Base-by-base conservation (phyloP, 2,888 invertebrate genomes). In the Arrhopalites spinosus region DNA sequence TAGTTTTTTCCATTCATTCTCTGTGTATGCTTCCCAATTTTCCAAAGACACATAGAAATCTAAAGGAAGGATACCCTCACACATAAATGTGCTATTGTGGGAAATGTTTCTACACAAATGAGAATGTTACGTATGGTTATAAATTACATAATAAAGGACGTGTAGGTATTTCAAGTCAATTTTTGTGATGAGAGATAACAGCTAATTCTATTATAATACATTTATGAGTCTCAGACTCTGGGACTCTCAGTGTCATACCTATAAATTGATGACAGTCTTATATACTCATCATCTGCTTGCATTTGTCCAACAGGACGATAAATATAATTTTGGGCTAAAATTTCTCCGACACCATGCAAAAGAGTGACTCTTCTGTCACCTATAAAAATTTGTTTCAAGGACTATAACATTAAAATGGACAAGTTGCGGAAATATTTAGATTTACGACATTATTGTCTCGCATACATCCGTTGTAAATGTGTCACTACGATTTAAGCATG, bases 1-100 rank as follows among this genome's bases (percentile, higher is more conserved):
- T 17, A 83, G 67, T 15, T 71, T 72, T 8, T 80, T 77, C 64
- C 76, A 81, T 25, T 81, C 79, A 0, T 45, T 63, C 20, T 80
- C 79, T 1, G 82, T 76, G 75, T 83, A 82, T 8, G 83, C 77
- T 73, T 84, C 83, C 30, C 83, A 71, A 63, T 84, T 83, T 13
- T 83, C 83, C 77, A 83, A 83, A 15, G 79, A 77, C 59, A 84
- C 73, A 20, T 68, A 76, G 20, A 81, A 82, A 11, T 82, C 83
- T 50, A 81, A 50, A 8, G 81, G 81, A 15, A 81, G 75, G 27
- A 83, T 81, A 5, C 80, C 79, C 67, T 82, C 81, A 20, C 77
- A 72, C 63, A 79, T 75, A 63, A 80, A 81, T n/a, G 80, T 77
- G 23, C 70, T 79, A 50, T 47, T 70, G 13, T 27, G 56, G 2